Base-by-base conservation (phyloP, 2,113 vertebrate species). In the Brachirus orientalis region DNA sequence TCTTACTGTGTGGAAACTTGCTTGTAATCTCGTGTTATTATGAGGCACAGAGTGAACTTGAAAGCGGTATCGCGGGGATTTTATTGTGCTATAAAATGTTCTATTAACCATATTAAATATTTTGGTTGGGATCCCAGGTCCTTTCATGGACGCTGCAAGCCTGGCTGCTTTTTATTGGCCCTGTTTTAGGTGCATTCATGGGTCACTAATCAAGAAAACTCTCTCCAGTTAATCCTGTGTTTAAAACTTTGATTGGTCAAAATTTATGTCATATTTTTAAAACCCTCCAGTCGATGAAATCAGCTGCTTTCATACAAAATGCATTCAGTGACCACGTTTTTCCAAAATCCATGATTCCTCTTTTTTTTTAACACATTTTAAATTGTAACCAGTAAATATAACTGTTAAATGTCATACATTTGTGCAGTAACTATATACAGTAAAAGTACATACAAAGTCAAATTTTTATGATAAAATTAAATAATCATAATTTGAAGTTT, bases 51-150 rank as follows among this genome's bases (percentile, higher is more conserved):
- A 48, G 69, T 20, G 22, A 48, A 60, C 72, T 28, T 73, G 33
- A 64, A 56, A 52, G 38, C 70, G 45, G 38, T 62, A 11, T 58
- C 46, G 57, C 37, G 54, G 38, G 35, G 35, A 45, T 37, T 65
- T 65, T 44, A 54, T 65, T 12, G 52, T 47, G 4, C 43, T 56
- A 28, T 41, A 43, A 33, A 18, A 35, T 12, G 6, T n/a, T 7
- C 18, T 57, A 22, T 17, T 33, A 33, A 18, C 10, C 8, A 28
- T 17, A 28, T 28, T 19, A 40, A 33, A 13, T 33, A 54, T 33
- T 44, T 44, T 33, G 17, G 40, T 35, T 19, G 18, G 22, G 50
- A 45, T 45, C 20, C 48, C 14, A 53, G 35, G 8, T 18, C 33
- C 10, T 55, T 28, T 41, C 19, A 6, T 43, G 20, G 45, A 44